Conservation (phyloP, 2,797 vertebrate species). For the Acanthurus lineatus region DNA sequence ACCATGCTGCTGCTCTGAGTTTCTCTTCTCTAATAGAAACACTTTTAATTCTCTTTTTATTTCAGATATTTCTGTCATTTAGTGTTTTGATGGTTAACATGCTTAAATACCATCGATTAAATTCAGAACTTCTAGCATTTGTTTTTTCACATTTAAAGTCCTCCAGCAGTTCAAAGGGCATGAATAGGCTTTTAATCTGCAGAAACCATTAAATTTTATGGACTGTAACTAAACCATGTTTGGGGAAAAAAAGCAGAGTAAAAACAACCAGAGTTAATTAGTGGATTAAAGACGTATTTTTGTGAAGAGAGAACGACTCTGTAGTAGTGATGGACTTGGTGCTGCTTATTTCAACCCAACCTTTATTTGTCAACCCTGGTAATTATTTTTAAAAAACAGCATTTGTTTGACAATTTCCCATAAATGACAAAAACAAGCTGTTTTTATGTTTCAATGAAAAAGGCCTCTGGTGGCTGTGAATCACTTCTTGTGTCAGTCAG, state of each 20-base stretch:
- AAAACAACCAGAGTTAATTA: not conserved
- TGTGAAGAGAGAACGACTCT: not conserved
- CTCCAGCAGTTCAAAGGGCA: slow-evolving; percentile 23
- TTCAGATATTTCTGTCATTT: not conserved
- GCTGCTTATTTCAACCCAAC: not conserved
- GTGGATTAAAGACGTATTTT: not conserved
- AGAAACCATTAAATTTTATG: slow-evolving; percentile 20
- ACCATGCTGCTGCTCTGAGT: not conserved
- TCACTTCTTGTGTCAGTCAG: not conserved
- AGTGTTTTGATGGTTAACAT: not conserved
- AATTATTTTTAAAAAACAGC: not conserved
- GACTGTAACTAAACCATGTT: not conserved
- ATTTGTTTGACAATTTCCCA: not conserved
- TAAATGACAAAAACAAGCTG: not conserved
- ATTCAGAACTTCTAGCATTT: not conserved
- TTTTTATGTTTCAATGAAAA: not conserved
- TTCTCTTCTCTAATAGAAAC: slow-evolving; percentile 15
- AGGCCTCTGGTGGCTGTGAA: not conserved
- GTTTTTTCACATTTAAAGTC: slow-evolving; percentile 26
- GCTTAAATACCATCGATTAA: slow-evolving; percentile 2
- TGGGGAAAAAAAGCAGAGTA: not conserved
- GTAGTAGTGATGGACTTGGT: not conserved
- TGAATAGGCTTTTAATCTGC: not conserved
- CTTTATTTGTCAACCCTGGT: not conserved
- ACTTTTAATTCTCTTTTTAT: slow-evolving; percentile 1